Conservation (phyloP, 2,113 vertebrate species). For the western clawed frog (Xenopus tropicalis) region DNA sequence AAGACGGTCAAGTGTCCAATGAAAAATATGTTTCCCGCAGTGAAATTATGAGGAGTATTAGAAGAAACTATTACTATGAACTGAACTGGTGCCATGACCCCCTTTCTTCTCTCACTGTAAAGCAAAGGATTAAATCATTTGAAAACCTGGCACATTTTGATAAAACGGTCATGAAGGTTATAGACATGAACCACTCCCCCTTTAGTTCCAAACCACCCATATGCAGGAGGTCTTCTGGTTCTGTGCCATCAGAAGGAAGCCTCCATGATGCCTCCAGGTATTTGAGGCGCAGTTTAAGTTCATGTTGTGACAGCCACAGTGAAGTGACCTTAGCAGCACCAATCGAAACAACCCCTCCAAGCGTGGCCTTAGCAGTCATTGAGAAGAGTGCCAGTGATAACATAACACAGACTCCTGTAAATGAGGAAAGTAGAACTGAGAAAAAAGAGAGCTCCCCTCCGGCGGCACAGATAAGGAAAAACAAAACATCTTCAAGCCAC, state of each 20-base stretch:
- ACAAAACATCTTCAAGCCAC: slow-evolving; percentile 57
- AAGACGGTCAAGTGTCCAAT: neutral
- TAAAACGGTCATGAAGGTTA: slow-evolving; percentile 64
- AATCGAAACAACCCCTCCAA: slow-evolving; percentile 53
- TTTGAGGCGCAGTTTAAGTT: slow-evolving; percentile 72
- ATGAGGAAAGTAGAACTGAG: slow-evolving; percentile 30
- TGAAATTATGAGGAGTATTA: slow-evolving; percentile 57
- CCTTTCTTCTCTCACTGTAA: slow-evolving; percentile 84
- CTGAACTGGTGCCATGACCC: slow-evolving; percentile 66
- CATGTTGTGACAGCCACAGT: slow-evolving; percentile 65
- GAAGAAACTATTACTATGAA: slow-evolving; percentile 71
- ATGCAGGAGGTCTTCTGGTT: slow-evolving; percentile 70
- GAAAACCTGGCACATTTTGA: slow-evolving; percentile 89
- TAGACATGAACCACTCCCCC: slow-evolving; percentile 63
- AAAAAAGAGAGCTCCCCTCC: fast-evolving
- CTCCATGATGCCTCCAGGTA: slow-evolving; percentile 48
- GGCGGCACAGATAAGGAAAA: slow-evolving; percentile 51
- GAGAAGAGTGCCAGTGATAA: slow-evolving; percentile 41
- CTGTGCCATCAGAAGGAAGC: slow-evolving; percentile 46
- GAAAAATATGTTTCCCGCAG: slow-evolving; percentile 35
- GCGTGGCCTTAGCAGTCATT: slow-evolving; percentile 28
- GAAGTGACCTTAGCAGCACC: slow-evolving; percentile 29
- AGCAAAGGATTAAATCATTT: slow-evolving; percentile 92
- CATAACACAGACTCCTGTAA: neutral
- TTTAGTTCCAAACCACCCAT: slow-evolving; percentile 66